Evolutionary conservation across 2,113 vertebrate genomes (phyloP).

Genomic region (Pachycephala philippinensis): DNA sequence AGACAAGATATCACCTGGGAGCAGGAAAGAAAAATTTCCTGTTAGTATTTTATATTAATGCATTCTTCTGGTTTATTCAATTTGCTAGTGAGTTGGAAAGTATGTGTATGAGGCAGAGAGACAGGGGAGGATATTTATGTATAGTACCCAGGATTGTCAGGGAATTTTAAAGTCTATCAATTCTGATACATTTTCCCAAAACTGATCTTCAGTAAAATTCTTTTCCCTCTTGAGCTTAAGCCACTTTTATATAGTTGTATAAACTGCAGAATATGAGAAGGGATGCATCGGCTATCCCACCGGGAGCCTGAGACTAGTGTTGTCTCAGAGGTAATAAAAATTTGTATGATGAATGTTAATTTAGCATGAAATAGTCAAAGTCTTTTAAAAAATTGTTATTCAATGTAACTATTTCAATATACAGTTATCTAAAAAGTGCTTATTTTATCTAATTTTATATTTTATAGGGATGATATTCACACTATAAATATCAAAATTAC

Average conservation of each 20-base stretch:
- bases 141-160: background rate
- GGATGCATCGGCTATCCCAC: background rate
- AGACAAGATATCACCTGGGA: background rate
- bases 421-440: background rate
- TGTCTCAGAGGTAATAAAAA: background rate
- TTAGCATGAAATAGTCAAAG: background rate
- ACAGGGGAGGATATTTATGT: background rate
- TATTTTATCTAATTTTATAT: background rate
- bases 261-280: background rate
- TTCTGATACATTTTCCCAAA: background rate
- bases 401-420: background rate
- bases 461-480: background rate
- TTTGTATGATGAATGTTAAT: accelerated
- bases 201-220: background rate
- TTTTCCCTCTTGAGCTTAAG: background rate
- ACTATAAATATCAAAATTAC: background rate
- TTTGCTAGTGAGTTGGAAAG: background rate
- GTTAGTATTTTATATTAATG: background rate
- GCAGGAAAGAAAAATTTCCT: background rate
- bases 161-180: background rate
- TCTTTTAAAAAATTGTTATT: background rate
- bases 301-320: background rate
- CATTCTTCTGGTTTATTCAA: background rate
- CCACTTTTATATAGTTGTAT: background rate
- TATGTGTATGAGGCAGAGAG: background rate